A percentile compares a stretch with the other conserved stretches of the same genome.
These are phyloP conservation scores for Dolichopus griseipennis DNA, from an alignment of 2,888 invertebrate genomes.

Conservation along the genomic window DNA sequence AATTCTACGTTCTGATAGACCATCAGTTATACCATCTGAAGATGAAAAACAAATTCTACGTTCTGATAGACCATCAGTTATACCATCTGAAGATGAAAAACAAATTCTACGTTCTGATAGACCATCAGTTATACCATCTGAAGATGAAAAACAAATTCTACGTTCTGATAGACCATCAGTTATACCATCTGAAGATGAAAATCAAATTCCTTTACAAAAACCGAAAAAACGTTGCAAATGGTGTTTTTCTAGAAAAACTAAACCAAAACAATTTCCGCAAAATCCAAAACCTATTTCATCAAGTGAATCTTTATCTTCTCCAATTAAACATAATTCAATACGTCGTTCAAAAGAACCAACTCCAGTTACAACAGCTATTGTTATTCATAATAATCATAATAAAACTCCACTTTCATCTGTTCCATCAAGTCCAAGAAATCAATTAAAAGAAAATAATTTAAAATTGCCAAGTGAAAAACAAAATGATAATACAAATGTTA, in stretches of 20 bases:
- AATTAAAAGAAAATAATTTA: not conserved
- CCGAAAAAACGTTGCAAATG: constrained; percentile 19
- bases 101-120: constrained; percentile 18
- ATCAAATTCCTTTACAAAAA: not conserved
- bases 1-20: too few species aligned
- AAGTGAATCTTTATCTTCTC: not conserved
- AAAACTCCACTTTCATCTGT: too few species aligned
- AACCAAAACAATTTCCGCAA: not conserved
- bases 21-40: too few species aligned
- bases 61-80: too few species aligned
- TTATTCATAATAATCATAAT: not conserved
- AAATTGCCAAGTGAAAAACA: not conserved
- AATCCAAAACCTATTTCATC: not conserved
- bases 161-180: constrained; percentile 19
- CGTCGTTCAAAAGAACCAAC: not conserved
- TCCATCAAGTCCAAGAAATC: too few species aligned
- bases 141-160: constrained; percentile 21
- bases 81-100: constrained; percentile 20
- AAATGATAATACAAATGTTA: not conserved
- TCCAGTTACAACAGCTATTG: not conserved
- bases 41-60: constrained; percentile 20
- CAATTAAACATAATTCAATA: constrained; percentile 9
- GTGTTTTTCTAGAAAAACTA: not conserved
- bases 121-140: constrained; percentile 17
- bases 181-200: constrained; percentile 9